These are phyloP conservation scores for Chaetodon trifascialis DNA, from an alignment of 2,113 vertebrate genomes.

Conservation along the genomic window DNA sequence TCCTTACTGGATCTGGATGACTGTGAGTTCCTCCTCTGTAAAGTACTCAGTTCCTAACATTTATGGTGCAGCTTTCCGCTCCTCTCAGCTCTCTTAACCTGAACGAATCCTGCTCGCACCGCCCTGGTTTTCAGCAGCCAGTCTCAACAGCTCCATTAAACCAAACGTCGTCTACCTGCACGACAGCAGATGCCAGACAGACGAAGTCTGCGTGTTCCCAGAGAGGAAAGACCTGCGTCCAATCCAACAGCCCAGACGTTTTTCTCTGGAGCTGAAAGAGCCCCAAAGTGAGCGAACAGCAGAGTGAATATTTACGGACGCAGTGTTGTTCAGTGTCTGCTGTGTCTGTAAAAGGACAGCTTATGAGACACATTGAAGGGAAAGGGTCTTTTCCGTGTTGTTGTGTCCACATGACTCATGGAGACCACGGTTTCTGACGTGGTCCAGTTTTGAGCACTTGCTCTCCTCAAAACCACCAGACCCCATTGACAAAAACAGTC, in stretches of 20 bases:
- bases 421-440: no score
- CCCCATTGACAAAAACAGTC: no score
- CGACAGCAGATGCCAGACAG: background rate
- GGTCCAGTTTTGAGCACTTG: no score
- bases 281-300: background rate
- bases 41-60: background rate
- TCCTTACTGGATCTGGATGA: constrained; percentile 95
- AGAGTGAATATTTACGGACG: background rate
- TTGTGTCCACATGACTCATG: no score
- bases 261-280: background rate
- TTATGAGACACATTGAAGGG: no score
- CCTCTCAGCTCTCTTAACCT: no score
- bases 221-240: background rate
- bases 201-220: background rate
- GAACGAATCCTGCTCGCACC: background rate
- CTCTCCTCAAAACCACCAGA: no score
- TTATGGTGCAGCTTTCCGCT: background rate
- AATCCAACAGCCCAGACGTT: background rate
- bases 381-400: no score
- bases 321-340: no score
- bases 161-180: background rate
- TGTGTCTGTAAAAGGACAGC: no score
- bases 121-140: no score
- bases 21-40: constrained; percentile 86
- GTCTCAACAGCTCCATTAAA: background rate